Evolutionary conservation across 2,113 vertebrate species (phyloP).

Genomic region (Dasypus novemcinctus): DNA sequence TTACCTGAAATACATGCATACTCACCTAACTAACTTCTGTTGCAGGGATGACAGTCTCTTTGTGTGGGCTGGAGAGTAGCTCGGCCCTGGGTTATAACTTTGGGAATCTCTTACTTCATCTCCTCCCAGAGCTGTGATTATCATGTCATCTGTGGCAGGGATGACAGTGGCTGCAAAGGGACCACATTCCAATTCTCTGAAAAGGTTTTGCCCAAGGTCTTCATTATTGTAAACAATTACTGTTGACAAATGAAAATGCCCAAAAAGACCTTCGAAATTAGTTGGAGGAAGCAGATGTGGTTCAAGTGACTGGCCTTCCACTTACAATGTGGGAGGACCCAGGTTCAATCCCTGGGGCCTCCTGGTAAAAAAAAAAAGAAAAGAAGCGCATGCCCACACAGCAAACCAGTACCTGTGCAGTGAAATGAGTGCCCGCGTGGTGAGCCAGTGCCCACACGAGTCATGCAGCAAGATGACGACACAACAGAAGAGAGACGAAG

Average conservation of each 20-base stretch:
- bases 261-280: neutral
- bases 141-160: neutral
- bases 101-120: neutral
- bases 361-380: no score
- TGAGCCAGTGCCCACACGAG: no score
- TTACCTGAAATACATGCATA: neutral
- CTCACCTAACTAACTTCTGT: neutral
- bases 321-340: no score
- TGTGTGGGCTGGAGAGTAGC: neutral
- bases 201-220: neutral
- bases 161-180: neutral
- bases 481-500: no score
- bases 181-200: neutral
- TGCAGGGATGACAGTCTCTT: neutral
- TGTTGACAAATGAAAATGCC: neutral
- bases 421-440: no score
- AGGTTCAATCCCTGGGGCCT: no score
- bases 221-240: neutral
- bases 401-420: no score
- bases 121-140: neutral
- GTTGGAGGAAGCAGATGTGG: no score
- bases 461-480: no score
- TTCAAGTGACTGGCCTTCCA: no score
- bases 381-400: no score
- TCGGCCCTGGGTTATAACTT: neutral